These are phyloP conservation scores for Drosophila silvestris DNA, from an alignment of 2,888 invertebrate genomes.

Conservation along the genomic window DNA sequence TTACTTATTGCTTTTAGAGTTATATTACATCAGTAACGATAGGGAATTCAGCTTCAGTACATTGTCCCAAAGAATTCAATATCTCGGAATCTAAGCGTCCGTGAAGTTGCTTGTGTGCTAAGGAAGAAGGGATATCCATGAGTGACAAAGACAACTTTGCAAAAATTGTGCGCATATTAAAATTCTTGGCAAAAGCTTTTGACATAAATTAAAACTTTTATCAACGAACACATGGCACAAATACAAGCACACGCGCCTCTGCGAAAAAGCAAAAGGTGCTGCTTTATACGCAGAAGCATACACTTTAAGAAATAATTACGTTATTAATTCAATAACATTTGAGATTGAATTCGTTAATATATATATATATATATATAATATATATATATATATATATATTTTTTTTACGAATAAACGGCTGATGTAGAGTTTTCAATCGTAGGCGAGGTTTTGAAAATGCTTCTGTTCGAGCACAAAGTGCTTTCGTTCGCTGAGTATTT, in stretches of 20 bases:
- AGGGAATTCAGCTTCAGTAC: slow-evolving; percentile 16
- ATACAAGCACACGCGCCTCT: slow-evolving; percentile 13
- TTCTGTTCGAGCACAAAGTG: background rate
- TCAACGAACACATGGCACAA: slow-evolving; percentile 51
- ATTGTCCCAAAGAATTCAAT: slow-evolving; percentile 55
- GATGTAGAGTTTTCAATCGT: background rate
- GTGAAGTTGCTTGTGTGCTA: slow-evolving; percentile 3
- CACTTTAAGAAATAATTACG: background rate
- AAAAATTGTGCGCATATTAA: slow-evolving; percentile 83
- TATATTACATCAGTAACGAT: background rate
- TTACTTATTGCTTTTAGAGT: background rate
- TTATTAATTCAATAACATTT: background rate
- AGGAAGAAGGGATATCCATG: slow-evolving; percentile 35
- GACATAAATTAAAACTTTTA: slow-evolving; percentile 85
- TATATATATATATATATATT: background rate
- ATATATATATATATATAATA: background rate
- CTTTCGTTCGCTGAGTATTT: background rate
- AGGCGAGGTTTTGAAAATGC: background rate
- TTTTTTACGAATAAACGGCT: background rate
- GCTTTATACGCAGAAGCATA: background rate
- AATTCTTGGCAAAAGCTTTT: slow-evolving; percentile 84
- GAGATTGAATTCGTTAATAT: background rate
- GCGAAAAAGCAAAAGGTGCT: slow-evolving; percentile 25
- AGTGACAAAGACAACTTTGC: slow-evolving; percentile 68
- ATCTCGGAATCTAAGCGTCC: slow-evolving; percentile 33